phyloP scores from a whole-genome alignment of 2,888 invertebrate species.

The Sabatieria punctata region DNA sequence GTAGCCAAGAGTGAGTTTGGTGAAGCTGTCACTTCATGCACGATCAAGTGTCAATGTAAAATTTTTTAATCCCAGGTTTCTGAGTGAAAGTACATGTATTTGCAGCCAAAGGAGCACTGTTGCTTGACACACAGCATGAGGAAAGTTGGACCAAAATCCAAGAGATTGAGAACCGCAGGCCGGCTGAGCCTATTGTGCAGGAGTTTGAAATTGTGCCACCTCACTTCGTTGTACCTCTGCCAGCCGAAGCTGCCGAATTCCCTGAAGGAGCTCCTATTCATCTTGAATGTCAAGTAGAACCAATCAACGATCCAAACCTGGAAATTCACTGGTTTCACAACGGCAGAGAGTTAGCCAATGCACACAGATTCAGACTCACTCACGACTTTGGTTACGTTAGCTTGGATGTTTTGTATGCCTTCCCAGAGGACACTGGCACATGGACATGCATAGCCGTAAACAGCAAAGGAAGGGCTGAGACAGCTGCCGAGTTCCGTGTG shows the following conservation, averaged over 20 bases:
- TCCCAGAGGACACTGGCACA: slow-evolving; percentile 85
- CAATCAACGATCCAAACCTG: slow-evolving; percentile 71
- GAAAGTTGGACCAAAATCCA: slow-evolving; percentile 31
- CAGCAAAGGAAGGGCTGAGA: slow-evolving; percentile 81
- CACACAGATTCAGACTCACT: slow-evolving; percentile 22
- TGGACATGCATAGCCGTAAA: slow-evolving; percentile 75
- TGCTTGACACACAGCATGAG: slow-evolving; percentile 62
- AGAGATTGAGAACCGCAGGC: slow-evolving; percentile 35
- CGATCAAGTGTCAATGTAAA: slow-evolving; percentile 44
- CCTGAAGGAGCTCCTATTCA: slow-evolving; percentile 75
- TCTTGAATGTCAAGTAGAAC: slow-evolving; percentile 89
- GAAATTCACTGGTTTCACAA: slow-evolving; percentile 83
- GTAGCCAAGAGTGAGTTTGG: slow-evolving; percentile 79
- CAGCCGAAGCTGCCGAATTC: slow-evolving; percentile 59
- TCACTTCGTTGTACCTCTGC: slow-evolving; percentile 32
- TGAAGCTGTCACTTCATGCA: slow-evolving; percentile 80
- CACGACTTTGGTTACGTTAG: slow-evolving; percentile 93
- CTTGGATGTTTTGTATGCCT: slow-evolving; percentile 78
- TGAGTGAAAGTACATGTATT: neutral
- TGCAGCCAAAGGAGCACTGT: slow-evolving; percentile 35
- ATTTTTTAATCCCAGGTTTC: neutral
- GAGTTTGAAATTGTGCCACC: slow-evolving; percentile 20
- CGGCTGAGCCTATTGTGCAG: slow-evolving; percentile 17
- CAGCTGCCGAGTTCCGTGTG: slow-evolving; percentile 53
- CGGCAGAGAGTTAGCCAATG: slow-evolving; percentile 49